Evolutionary conservation across 2,888 invertebrate genomes (phyloP), one percentile per base, ranked within the genome.

Genomic region (Encarsia formosa): DNA sequence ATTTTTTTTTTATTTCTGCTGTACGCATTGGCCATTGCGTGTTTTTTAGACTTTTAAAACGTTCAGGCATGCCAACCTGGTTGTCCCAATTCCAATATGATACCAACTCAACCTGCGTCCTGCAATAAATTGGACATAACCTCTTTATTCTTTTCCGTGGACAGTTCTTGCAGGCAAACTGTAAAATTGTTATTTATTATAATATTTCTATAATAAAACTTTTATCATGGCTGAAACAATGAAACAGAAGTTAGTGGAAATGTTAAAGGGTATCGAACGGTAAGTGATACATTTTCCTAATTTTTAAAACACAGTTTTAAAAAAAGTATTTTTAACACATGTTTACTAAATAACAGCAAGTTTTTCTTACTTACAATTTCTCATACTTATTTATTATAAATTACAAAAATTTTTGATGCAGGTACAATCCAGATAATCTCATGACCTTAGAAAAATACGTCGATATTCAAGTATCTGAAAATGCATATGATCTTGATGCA

Each of bases 381-480:
- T 9, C 11, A 16, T 8, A 15, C 23, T 16, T 4, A 38, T 5
- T 32, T 13, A 6, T 2, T 26, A 42, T 37, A 16, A 2, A 19
- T 46, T 41, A n/a, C 26, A 18, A 19, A 13, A 22, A 1, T 32
- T 18, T 15, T 42, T 15, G 9, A 20, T 38, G 41, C 68, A 95
- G 97, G 66, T 98, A 98, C 75, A 98, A 98, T 76, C 97, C 97
- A 18, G 93, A 95, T 56, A 96, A 98, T 77, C 80, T 97, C 38
- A 83, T 85, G 59, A 88, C 89, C 11, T 77, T 98, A 61, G 94
- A 97, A 71, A 82, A 87, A 52, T 98, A 98, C 74, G 92, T 98
- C 11, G 90, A 92, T 67, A 85, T 91, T 67, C 97, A 98, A 73
- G 89, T 92, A 0, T 81, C 85, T 58, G 95, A 96, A 68, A 95